Evolutionary conservation across 2,888 invertebrate genomes (phyloP), one percentile per base, ranked within the genome.

Genomic region (Drosophila infuscata): DNA sequence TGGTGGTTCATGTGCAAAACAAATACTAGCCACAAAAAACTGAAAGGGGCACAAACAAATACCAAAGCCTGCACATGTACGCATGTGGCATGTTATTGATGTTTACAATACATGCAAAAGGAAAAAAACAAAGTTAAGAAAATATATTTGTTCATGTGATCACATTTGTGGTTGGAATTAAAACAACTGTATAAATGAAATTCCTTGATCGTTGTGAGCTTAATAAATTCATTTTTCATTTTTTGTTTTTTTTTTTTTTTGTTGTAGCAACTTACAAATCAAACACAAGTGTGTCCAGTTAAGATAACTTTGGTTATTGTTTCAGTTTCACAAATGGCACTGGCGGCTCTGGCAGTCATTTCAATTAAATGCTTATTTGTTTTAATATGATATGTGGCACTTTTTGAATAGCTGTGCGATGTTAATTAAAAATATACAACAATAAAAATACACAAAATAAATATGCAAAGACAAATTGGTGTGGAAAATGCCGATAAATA

Each of bases 101-200:
- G 53, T 70, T 65, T 51, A 58, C 61, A 51, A 41, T 38, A 43
- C 17, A 29, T 41, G 33, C 33, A 43, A 69, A 46, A 49, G 32
- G 57, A 20, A 20, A n/a, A 41, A 11, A 35, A 5, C 0, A 15
- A 12, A 61, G 43, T 61, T 29, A 29, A 61, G 54, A 54, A 46
- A 25, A 70, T 15, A 60, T 65, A 56, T 61, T 67, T 57, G 38
- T 30, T 48, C 54, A 65, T 43, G 49, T 68, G 62, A 70, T 67
- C 70, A 35, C 49, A 32, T 25, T 58, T 72, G 54, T 32, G 41
- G 38, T 56, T 67, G 48, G 49, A 41, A 66, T 29, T 61, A 32
- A 69, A 62, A 67, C 84, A 84, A 81, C 83, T 84, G 84, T 88
- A 35, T 62, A 85, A 84, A 84, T 70, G 54, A 79, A 74, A 81